Evolutionary conservation across 2,113 vertebrate species (phyloP), one percentile per base, ranked within the genome.

Genomic region (Daboia siamensis): DNA sequence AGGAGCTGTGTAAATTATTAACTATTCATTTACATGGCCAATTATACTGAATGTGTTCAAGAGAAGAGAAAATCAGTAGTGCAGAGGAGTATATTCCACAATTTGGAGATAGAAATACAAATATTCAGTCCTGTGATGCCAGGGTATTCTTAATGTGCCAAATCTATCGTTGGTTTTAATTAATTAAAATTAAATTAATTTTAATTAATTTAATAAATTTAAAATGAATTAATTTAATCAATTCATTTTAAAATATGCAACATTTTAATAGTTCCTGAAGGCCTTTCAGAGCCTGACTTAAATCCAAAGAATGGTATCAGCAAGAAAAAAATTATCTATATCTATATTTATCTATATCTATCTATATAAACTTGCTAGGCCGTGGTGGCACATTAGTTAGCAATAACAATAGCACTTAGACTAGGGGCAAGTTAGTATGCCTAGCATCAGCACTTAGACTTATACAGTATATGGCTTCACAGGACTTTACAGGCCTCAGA

Each of bases 11-110:
- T 51, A 84, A 61, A 55, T 61, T 90, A 86, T 90, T 92, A 85
- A 85, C 54, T 51, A 33, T 89, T 90, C 74, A 86, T 92, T 86
- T 92, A 61, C 29, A 89, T 89, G 80, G 59, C 44, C 44, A 89
- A 89, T 89, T 92, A 59, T 59, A 90, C 17, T 89, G 55, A 59
- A 59, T 24, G 9, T 21, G 2, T 26, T 26, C 20, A 9, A 52
- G 21, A 59, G 39, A 57, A 59, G 87, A 92, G 44, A 92, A 84
- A 92, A 64, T 6, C 23, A n/a, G 54, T 13, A 59, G 44, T 46
- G 46, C 11, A n/a, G 52, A 46, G 69, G 29, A 26, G 12, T 85
- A 84, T 23, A 44, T 33, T 39, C 29, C 26, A 51, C 26, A 52
- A 39, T 12, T 11, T 86, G 54, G 91, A 85, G 46, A 55, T 46